Percentiles rank a stretch among this genome's conserved stretches.
Evolutionary conservation across 2,797 vertebrate species (phyloP).

Genomic region (Rallus crepitans): DNA sequence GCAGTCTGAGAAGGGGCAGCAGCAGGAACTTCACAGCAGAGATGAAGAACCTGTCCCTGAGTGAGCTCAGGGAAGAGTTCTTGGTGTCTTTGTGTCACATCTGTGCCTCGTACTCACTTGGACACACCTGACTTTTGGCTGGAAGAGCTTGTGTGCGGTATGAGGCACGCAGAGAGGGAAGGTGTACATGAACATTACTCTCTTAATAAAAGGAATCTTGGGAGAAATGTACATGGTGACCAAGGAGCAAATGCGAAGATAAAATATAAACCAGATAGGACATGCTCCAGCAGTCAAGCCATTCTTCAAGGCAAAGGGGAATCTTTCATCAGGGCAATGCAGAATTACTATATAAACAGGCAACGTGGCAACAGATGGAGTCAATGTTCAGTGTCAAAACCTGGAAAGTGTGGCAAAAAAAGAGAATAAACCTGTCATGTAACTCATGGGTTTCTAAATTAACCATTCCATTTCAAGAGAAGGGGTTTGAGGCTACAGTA

Average conservation of each 20-base stretch:
- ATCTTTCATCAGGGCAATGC: neutral
- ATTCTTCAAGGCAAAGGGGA: neutral
- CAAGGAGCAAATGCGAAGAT: neutral
- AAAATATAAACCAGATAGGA: neutral
- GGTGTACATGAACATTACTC: neutral
- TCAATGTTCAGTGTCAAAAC: neutral
- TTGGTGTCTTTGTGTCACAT: neutral
- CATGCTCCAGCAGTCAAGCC: neutral
- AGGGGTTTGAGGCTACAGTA: neutral
- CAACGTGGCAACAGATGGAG: neutral
- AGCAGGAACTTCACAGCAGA: neutral
- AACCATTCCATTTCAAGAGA: neutral
- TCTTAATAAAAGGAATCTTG: neutral
- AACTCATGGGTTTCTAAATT: neutral
- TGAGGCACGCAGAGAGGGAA: neutral
- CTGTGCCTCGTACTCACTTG: neutral
- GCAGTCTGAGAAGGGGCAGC: neutral
- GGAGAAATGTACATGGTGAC: neutral
- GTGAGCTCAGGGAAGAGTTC: neutral
- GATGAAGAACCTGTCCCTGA: neutral
- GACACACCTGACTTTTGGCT: neutral
- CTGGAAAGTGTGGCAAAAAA: neutral
- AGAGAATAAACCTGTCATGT: neutral
- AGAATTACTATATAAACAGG: neutral
- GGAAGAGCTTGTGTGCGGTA: neutral